Conservation (phyloP, 2,888 invertebrate species). For the Trichogramma dendrolimi region DNA sequence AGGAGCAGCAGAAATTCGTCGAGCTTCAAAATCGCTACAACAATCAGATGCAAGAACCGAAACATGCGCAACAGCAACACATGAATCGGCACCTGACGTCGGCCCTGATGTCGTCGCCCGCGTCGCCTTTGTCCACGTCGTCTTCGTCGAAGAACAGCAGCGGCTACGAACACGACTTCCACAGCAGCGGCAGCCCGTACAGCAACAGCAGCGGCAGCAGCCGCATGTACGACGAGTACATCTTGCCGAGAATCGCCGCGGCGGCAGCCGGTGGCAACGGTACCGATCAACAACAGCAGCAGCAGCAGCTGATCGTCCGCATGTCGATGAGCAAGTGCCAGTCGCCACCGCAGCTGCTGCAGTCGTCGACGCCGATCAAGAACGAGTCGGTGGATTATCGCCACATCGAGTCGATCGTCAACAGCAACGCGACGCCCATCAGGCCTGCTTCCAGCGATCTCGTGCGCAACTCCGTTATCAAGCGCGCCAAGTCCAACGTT, state of each 20-base stretch:
- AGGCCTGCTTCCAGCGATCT: conserved; percentile 34
- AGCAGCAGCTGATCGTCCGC: conserved; percentile 1
- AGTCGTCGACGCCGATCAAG: conserved; percentile 49
- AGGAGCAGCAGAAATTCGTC: conserved; percentile 48
- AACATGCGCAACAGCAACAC: conserved; percentile 28
- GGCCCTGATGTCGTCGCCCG: conserved; percentile 5
- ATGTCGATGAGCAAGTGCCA: conserved; percentile 26
- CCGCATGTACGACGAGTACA: conserved; percentile 36
- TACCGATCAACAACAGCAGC: conserved; percentile 24
- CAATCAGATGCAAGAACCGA: conserved; percentile 28
- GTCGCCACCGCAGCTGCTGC: conserved; percentile 44
- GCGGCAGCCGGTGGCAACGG: not conserved
- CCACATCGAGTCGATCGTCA: conserved; percentile 50
- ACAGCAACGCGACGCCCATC: conserved; percentile 31
- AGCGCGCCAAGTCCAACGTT: conserved; percentile 38
- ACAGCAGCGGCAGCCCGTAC: conserved; percentile 32
- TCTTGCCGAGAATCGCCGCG: conserved; percentile 39
- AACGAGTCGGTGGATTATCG: conserved; percentile 42
- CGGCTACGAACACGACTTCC: conserved; percentile 26
- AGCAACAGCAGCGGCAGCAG: conserved; percentile 41
- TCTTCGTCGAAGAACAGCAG: conserved; percentile 20
- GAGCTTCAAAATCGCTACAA: conserved; percentile 51
- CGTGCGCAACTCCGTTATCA: conserved; percentile 47
- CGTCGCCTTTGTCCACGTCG: conserved; percentile 13
- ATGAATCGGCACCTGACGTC: conserved; percentile 36